These are phyloP conservation scores for Oncorhynchus tshawytscha DNA, from an alignment of 2,113 vertebrate genomes.

Conservation along the genomic window DNA sequence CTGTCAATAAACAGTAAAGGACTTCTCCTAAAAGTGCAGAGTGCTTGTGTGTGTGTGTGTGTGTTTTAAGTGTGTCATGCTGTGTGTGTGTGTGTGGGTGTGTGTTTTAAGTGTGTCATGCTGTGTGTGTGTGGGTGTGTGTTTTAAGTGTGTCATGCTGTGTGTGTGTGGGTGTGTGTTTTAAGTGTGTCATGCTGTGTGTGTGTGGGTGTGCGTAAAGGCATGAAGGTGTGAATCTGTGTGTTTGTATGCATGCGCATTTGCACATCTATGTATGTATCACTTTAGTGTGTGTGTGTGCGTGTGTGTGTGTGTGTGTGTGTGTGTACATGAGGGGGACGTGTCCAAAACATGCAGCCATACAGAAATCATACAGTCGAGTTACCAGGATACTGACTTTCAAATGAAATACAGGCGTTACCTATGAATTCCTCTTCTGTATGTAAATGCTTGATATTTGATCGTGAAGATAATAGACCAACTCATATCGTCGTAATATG, in stretches of 20 bases:
- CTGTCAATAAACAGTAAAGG: constrained; percentile 69
- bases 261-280: constrained; percentile 42
- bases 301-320: not conserved
- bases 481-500: too few species aligned
- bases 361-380: too few species aligned
- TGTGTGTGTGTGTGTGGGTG: constrained; percentile 39
- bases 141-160: constrained; percentile 40
- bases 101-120: constrained; percentile 41
- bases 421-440: too few species aligned
- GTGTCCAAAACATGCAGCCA: too few species aligned
- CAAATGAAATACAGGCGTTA: too few species aligned
- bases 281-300: constrained; percentile 24
- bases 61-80: constrained; percentile 11
- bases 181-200: constrained; percentile 36
- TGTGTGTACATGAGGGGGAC: not conserved
- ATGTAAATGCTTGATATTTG: too few species aligned
- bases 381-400: too few species aligned
- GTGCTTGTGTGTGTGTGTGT: constrained; percentile 31
- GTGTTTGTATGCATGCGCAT: constrained; percentile 47
- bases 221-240: constrained; percentile 19
- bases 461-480: too few species aligned
- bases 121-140: constrained; percentile 9
- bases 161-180: constrained; percentile 20
- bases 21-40: constrained; percentile 64
- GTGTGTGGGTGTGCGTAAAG: constrained; percentile 21